Percentiles rank a stretch among this genome's conserved stretches.
phyloP scores from a whole-genome alignment of 2,888 invertebrate genomes.

The Platycnemis pennipes region DNA sequence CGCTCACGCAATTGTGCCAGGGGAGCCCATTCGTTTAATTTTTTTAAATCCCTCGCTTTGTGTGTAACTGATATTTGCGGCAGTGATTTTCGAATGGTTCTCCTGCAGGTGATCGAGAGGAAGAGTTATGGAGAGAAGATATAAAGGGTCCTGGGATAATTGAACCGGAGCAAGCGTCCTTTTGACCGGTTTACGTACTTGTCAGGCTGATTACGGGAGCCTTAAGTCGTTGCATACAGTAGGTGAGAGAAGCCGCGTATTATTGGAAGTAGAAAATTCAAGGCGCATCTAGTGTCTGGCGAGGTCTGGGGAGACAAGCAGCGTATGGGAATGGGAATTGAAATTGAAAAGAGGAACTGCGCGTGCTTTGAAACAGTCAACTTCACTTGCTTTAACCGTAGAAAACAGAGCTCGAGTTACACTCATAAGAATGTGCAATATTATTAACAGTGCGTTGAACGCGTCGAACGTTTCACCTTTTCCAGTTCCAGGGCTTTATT shows the following conservation, averaged over 20 bases:
- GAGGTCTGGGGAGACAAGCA: background rate
- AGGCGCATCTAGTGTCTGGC: background rate
- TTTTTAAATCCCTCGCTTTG: no score
- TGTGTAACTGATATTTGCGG: background rate
- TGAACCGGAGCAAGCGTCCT: background rate
- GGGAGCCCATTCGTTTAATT: no score
- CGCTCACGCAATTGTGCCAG: no score
- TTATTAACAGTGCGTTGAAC: no score
- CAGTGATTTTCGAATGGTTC: background rate
- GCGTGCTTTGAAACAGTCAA: background rate
- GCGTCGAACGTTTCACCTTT: no score
- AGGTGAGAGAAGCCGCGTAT: background rate
- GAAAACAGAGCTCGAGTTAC: no score
- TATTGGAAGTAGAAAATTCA: background rate
- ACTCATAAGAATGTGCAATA: no score
- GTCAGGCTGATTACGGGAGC: background rate
- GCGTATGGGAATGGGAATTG: background rate
- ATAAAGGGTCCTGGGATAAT: background rate
- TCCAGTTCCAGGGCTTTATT: no score
- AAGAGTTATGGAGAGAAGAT: background rate
- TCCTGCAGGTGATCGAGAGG: background rate
- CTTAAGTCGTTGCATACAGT: background rate
- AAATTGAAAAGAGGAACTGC: background rate
- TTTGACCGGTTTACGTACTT: background rate
- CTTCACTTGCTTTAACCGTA: background rate